These are phyloP conservation scores for Crocallis elinguaria DNA, from an alignment of 2,888 invertebrate genomes.

Conservation along the genomic window DNA sequence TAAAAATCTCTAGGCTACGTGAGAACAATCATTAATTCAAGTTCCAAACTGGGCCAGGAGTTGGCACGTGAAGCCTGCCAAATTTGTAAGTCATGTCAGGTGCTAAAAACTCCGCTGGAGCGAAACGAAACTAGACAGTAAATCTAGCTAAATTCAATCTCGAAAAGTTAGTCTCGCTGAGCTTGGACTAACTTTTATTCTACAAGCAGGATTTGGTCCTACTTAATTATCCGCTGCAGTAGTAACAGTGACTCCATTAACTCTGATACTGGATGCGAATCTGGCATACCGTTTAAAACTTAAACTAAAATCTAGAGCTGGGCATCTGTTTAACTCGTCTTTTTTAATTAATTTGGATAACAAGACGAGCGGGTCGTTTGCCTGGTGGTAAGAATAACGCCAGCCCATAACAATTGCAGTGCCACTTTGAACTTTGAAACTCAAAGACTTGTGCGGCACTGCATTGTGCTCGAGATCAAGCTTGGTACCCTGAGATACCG, in stretches of 20 bases:
- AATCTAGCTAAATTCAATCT: slow-evolving; percentile 73
- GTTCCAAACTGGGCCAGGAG: slow-evolving; percentile 41
- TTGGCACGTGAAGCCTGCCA: slow-evolving; percentile 57
- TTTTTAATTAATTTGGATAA: no score
- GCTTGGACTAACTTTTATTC: slow-evolving; percentile 53
- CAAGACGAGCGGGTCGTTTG: no score
- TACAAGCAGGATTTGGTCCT: slow-evolving; percentile 49
- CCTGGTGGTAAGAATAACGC: no score
- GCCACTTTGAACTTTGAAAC: no score
- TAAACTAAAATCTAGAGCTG: no score
- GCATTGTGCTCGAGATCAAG: no score
- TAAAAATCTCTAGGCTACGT: slow-evolving; percentile 33
- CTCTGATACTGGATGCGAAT: background rate
- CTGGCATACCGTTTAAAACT: no score
- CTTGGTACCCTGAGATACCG: no score
- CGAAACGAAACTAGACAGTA: slow-evolving; percentile 62
- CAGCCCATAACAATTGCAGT: no score
- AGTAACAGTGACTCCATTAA: slow-evolving; percentile 14
- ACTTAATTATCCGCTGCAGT: slow-evolving; percentile 47
- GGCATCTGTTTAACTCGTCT: no score
- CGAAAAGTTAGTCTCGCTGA: slow-evolving; percentile 54
- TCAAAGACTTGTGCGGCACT: no score
- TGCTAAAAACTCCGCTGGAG: slow-evolving; percentile 67
- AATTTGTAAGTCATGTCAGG: slow-evolving; percentile 77
- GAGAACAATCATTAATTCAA: slow-evolving; percentile 56